Conservation (phyloP, 2,888 invertebrate species). For the Diaperis boleti region DNA sequence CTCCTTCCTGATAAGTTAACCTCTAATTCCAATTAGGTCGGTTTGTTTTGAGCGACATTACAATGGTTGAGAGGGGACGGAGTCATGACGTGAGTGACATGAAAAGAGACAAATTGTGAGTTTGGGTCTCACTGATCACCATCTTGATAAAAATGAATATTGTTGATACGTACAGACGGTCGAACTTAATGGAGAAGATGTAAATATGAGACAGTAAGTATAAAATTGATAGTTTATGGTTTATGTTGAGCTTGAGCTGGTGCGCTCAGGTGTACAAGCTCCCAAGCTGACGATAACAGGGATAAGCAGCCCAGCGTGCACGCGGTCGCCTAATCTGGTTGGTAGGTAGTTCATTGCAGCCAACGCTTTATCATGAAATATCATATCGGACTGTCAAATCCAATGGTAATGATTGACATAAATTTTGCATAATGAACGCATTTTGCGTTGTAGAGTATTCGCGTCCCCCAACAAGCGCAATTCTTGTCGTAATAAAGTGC, state of each 20-base stretch:
- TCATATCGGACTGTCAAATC: constrained; percentile 66
- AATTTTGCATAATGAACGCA: constrained; percentile 66
- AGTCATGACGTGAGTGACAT: constrained; percentile 49
- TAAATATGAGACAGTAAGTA: constrained; percentile 17
- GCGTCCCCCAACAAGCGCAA: constrained; percentile 47
- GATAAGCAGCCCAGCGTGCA: constrained; percentile 62
- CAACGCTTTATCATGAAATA: constrained; percentile 64
- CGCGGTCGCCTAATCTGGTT: constrained; percentile 61
- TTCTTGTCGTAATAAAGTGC: constrained; percentile 55
- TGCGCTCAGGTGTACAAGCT: constrained; percentile 65
- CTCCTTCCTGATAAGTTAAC: constrained; percentile 24
- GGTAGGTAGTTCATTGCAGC: constrained; percentile 63
- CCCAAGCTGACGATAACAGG: constrained; percentile 66
- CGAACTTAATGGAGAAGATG: constrained; percentile 12
- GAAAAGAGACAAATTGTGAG: constrained; percentile 56
- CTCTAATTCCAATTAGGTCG: constrained; percentile 45
- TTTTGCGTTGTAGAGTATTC: constrained; percentile 58
- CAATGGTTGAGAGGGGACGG: constrained; percentile 27
- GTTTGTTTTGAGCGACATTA: constrained; percentile 48
- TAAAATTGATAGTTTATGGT: constrained; percentile 40
- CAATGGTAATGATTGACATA: constrained; percentile 68
- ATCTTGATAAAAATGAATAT: constrained; percentile 16
- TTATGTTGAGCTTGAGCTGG: constrained; percentile 44
- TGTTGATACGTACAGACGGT: constrained; percentile 13
- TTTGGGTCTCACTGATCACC: constrained; percentile 13